Evolutionary conservation across 2,113 vertebrate genomes (phyloP).

Genomic region (Forbesichthys papilliferus): DNA sequence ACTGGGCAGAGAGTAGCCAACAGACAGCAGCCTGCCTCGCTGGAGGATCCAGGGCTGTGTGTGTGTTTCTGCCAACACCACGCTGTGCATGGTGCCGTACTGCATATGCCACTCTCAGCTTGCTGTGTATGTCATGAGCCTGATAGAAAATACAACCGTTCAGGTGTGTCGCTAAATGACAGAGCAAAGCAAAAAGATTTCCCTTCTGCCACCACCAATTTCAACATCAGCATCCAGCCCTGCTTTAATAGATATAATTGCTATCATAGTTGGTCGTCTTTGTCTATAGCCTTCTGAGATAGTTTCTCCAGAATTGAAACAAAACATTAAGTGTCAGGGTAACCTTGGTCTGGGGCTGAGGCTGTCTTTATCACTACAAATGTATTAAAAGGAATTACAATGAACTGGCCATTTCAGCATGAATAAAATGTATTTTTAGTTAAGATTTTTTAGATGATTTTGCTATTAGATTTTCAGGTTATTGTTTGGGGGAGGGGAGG

Average conservation of each 20-base stretch:
- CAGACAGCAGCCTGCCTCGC: constrained; percentile 68
- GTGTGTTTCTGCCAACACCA: constrained; percentile 64
- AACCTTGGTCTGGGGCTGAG: constrained; percentile 68
- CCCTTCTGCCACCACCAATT: constrained; percentile 25
- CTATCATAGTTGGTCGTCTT: constrained; percentile 52
- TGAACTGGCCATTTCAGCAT: constrained; percentile 15
- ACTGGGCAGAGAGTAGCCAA: constrained; percentile 60
- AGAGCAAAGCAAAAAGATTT: constrained; percentile 51
- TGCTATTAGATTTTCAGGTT: not conserved
- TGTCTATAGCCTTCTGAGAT: constrained; percentile 59
- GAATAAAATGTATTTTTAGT: constrained; percentile 1
- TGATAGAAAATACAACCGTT: constrained; percentile 50
- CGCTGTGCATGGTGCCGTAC: constrained; percentile 59
- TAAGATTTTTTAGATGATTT: too few relatives aligned
- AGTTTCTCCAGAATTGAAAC: constrained; percentile 45
- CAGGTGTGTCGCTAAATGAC: constrained; percentile 56
- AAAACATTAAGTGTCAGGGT: constrained; percentile 54
- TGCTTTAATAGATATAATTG: constrained; percentile 54
- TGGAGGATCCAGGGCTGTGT: constrained; percentile 65
- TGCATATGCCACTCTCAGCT: constrained; percentile 66
- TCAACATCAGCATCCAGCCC: constrained; percentile 38
- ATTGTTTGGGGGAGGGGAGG: not conserved
- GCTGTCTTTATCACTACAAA: constrained; percentile 26
- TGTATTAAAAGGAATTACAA: constrained; percentile 31
- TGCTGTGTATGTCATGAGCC: constrained; percentile 61